Evolutionary conservation across 2,888 invertebrate species (phyloP).

Genomic region (Rotaria sp.): DNA sequence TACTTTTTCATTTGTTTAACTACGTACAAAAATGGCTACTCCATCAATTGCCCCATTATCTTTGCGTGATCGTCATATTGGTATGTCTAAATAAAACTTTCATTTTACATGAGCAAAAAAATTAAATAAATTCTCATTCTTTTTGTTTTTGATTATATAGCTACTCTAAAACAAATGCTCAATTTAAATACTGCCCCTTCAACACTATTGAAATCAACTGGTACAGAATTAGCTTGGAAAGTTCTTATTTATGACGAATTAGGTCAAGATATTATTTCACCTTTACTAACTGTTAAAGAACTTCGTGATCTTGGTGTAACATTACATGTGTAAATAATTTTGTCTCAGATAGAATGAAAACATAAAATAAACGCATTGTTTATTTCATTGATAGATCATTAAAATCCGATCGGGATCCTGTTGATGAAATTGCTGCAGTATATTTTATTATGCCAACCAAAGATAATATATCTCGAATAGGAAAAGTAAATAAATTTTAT

Average conservation of each 20-base stretch:
- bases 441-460: constrained; percentile 93
- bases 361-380: neutral
- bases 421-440: constrained; percentile 95
- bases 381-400: constrained; percentile 45
- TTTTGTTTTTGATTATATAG: neutral
- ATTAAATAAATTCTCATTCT: neutral
- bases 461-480: constrained; percentile 86
- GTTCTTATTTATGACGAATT: constrained; percentile 86
- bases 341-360: neutral
- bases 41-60: neutral
- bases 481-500: constrained; percentile 61
- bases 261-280: constrained; percentile 96
- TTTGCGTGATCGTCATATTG: neutral
- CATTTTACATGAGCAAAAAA: neutral
- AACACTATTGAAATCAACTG: neutral
- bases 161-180: constrained; percentile 36
- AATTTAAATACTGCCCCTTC: constrained; percentile 32
- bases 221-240: constrained; percentile 54
- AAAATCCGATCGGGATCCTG: constrained; percentile 61
- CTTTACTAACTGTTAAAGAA: constrained; percentile 86
- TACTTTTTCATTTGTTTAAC: neutral
- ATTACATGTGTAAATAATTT: constrained; percentile 73
- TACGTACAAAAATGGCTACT: neutral
- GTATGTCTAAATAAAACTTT: neutral
- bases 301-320: constrained; percentile 90